Evolutionary conservation across 1,140 invertebrate genomes (phyloP).

Genomic region (Hypsibius dujardini): DNA sequence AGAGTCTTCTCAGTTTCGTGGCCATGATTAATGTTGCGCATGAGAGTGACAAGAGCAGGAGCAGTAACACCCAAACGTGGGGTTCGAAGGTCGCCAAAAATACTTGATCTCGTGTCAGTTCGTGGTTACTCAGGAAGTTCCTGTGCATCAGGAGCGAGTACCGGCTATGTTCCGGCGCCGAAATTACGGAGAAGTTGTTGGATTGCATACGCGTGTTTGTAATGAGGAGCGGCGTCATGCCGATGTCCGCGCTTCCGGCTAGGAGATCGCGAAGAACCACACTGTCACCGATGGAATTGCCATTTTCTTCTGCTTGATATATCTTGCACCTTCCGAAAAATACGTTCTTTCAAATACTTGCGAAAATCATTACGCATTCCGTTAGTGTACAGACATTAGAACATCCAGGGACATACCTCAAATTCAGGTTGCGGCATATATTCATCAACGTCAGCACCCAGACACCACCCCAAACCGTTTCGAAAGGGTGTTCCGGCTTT

Average conservation of each 20-base stretch:
- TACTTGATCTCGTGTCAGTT: too few relatives aligned
- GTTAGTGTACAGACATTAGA: not conserved
- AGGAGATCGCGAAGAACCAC: not conserved
- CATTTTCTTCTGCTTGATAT: not conserved
- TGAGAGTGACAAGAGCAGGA: too few relatives aligned
- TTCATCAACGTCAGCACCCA: not conserved
- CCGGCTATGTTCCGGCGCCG: not conserved
- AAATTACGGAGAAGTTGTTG: not conserved
- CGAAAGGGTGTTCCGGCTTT: not conserved
- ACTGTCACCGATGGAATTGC: not conserved
- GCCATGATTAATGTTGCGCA: too few relatives aligned
- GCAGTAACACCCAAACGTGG: too few relatives aligned
- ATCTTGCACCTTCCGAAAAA: not conserved
- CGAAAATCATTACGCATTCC: not conserved
- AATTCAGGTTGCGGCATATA: not conserved
- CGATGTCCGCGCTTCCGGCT: not conserved
- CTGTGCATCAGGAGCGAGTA: constrained; percentile 1
- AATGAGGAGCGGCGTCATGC: not conserved
- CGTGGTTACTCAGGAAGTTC: too few relatives aligned
- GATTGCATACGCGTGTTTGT: not conserved
- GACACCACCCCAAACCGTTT: not conserved
- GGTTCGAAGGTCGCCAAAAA: too few relatives aligned
- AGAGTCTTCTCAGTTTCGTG: too few relatives aligned
- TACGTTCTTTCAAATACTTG: not conserved
- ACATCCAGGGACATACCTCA: not conserved